These are phyloP conservation scores for human (Homo sapiens) DNA, from an alignment of 2,113 vertebrate genomes.

Conservation along the genomic window DNA sequence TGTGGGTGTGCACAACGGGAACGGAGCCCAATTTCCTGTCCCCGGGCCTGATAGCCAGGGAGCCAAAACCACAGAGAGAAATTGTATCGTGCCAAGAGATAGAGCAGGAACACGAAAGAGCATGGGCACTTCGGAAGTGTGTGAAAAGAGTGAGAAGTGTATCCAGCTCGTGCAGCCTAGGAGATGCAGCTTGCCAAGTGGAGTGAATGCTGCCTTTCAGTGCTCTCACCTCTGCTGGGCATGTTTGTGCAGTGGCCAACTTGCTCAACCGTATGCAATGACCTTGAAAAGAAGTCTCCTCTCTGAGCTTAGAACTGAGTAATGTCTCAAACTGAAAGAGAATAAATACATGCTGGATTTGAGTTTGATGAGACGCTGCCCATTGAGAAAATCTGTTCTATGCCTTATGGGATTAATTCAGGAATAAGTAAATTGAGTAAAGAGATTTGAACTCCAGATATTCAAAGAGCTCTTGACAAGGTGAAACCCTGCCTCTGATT, in stretches of 20 bases:
- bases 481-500: neutral
- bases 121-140: rapidly evolving
- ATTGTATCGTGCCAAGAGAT: rapidly evolving
- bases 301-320: neutral
- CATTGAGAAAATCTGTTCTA: neutral
- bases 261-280: neutral
- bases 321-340: neutral
- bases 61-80: neutral
- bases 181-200: too few relatives aligned
- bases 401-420: neutral
- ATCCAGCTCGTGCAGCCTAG: too few relatives aligned
- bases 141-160: too few relatives aligned
- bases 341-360: neutral
- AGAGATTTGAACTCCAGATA: neutral
- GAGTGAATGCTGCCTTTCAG: neutral
- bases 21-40: neutral
- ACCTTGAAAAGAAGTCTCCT: neutral
- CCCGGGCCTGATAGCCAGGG: neutral
- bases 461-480: neutral
- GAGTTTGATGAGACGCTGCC: too few relatives aligned
- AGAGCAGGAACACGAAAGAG: too few relatives aligned
- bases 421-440: neutral
- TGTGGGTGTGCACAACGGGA: neutral
- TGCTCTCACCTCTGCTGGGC: neutral
- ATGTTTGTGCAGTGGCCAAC: neutral